Evolutionary conservation across 2,113 vertebrate genomes (phyloP).

Genomic region (Gopherus flavomarginatus): DNA sequence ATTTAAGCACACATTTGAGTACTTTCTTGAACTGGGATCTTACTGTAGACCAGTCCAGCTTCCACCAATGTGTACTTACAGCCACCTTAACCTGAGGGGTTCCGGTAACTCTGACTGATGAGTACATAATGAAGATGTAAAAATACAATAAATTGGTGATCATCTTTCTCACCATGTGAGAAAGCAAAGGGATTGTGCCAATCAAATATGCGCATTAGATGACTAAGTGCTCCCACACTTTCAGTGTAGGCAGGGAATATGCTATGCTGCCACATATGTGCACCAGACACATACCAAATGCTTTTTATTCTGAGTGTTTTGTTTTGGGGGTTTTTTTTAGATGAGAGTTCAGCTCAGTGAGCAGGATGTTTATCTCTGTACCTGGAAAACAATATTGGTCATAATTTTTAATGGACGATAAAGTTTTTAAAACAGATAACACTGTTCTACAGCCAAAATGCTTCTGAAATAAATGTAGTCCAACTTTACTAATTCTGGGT

Average conservation of each 20-base stretch:
- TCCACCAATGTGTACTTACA: not conserved
- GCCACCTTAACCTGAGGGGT: not conserved
- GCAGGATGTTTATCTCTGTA: conserved; percentile 71
- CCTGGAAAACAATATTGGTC: conserved; percentile 68
- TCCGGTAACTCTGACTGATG: not conserved
- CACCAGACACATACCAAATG: conserved; percentile 47
- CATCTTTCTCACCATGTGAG: conserved; percentile 14
- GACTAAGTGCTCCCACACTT: conserved; percentile 76
- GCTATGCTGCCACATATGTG: conserved; percentile 66
- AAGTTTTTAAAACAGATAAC: conserved; percentile 1
- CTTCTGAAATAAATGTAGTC: too few relatives aligned
- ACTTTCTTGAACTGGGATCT: not conserved
- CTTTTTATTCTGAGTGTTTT: conserved; percentile 69
- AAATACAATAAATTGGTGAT: conserved; percentile 38
- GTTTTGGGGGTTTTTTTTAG: conserved; percentile 62
- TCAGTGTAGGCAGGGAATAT: conserved; percentile 73
- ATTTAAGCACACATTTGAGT: not conserved
- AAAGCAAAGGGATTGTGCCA: conserved; percentile 56
- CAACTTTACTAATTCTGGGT: too few relatives aligned
- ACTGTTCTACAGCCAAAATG: too few relatives aligned
- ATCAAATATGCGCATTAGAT: conserved; percentile 73
- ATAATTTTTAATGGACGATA: conserved; percentile 12
- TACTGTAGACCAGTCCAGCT: not conserved
- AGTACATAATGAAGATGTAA: not conserved
- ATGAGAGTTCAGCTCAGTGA: conserved; percentile 57